Conservation (phyloP, 1,140 invertebrate species). For the Zaprionus africanus region DNA sequence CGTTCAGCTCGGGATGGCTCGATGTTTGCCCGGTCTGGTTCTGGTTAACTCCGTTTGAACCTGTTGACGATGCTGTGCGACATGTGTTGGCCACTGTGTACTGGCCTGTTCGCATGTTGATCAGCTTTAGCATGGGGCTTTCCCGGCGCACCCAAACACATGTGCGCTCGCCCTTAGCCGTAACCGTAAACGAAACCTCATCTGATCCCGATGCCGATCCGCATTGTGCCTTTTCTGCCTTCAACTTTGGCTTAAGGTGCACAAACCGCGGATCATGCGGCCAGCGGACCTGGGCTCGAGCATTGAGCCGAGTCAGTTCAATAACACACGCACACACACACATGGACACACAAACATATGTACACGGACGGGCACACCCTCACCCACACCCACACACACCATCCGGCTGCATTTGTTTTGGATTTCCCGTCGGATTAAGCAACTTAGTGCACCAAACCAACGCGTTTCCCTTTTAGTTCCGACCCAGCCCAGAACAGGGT, state of each 20-base stretch:
- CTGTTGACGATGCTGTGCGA: slow-evolving; percentile 35
- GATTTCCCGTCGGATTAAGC: slow-evolving; percentile 81
- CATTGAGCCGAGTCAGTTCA: slow-evolving; percentile 43
- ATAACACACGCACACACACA: slow-evolving; percentile 35
- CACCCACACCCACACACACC: slow-evolving; percentile 31
- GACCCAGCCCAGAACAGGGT: slow-evolving; percentile 7
- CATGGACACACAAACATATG: not conserved
- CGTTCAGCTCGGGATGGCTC: not conserved
- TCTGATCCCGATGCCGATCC: slow-evolving; percentile 12
- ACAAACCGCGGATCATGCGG: slow-evolving; percentile 4
- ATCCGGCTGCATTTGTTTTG: slow-evolving; percentile 70
- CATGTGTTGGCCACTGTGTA: slow-evolving; percentile 48
- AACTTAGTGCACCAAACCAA: slow-evolving; percentile 76
- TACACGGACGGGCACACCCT: slow-evolving; percentile 11
- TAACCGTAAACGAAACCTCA: slow-evolving; percentile 4
- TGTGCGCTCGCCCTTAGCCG: slow-evolving; percentile 44
- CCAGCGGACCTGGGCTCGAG: slow-evolving; percentile 16
- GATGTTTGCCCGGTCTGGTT: not conserved
- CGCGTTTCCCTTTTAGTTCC: slow-evolving; percentile 59
- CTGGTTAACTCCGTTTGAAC: slow-evolving; percentile 33
- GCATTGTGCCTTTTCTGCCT: slow-evolving; percentile 46
- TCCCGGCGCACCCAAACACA: slow-evolving; percentile 46
- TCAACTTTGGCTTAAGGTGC: slow-evolving; percentile 51
- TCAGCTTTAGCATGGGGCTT: slow-evolving; percentile 59
- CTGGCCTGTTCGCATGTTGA: slow-evolving; percentile 44